Evolutionary conservation across 2,113 vertebrate genomes (phyloP).

Genomic region (Epinephelus cyanopodus): DNA sequence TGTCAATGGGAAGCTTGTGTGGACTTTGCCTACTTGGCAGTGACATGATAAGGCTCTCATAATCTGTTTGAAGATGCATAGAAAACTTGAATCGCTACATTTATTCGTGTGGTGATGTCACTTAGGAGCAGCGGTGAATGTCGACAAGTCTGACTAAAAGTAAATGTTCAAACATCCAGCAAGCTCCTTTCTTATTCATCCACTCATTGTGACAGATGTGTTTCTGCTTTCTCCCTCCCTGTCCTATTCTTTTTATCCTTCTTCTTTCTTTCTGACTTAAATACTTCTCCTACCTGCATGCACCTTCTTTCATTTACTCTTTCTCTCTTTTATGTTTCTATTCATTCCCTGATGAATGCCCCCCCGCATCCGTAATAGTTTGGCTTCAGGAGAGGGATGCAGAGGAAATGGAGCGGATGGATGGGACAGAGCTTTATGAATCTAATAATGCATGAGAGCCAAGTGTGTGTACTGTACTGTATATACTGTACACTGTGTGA

Average conservation of each 20-base stretch:
- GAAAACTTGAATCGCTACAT: slow-evolving; percentile 33
- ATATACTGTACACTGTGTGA: not conserved
- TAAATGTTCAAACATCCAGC: slow-evolving; percentile 59
- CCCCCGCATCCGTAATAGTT: slow-evolving; percentile 35
- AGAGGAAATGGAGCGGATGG: slow-evolving; percentile 21
- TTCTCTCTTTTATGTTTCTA: slow-evolving; percentile 9
- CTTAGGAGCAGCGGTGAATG: slow-evolving; percentile 11
- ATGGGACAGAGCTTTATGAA: slow-evolving; percentile 53
- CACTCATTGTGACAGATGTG: slow-evolving; percentile 8
- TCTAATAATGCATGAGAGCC: slow-evolving; percentile 47
- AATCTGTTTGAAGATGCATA: slow-evolving; percentile 59
- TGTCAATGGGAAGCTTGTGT: slow-evolving; percentile 36
- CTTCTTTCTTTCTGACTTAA: slow-evolving; percentile 1
- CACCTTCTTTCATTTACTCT: not conserved
- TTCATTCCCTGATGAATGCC: slow-evolving; percentile 39
- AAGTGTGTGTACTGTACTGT: slow-evolving; percentile 39
- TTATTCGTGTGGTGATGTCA: slow-evolving; percentile 26
- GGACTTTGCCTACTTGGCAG: slow-evolving; percentile 39
- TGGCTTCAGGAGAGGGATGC: slow-evolving; percentile 45
- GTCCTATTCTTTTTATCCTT: not conserved
- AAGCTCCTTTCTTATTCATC: slow-evolving; percentile 48
- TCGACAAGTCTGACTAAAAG: slow-evolving; percentile 33
- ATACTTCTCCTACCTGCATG: not conserved
- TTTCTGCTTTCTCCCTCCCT: not conserved
- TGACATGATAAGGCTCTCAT: slow-evolving; percentile 63